Conservation (phyloP, 1,140 invertebrate genomes). For the Ips typographus region DNA sequence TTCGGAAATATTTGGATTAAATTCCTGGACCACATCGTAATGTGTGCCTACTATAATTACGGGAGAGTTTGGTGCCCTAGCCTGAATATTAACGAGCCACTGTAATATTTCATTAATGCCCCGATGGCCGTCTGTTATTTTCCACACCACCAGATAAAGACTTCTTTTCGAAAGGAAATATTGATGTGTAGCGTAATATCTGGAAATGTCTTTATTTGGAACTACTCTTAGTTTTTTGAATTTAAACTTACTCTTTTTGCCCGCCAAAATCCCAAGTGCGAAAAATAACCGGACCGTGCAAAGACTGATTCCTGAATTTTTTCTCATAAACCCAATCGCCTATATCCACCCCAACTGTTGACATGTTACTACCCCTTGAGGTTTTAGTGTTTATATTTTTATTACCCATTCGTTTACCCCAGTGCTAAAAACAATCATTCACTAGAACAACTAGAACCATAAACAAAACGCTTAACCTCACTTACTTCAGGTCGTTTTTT, state of each 20-base stretch:
- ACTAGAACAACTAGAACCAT: background rate
- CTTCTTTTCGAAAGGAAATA: conserved; percentile 97
- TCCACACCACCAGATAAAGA: conserved; percentile 95
- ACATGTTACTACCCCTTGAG: conserved; percentile 77
- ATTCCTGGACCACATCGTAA: conserved; percentile 83
- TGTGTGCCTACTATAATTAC: conserved; percentile 95
- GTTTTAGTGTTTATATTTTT: conserved; percentile 77
- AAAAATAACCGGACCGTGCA: conserved; percentile 90
- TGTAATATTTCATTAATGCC: conserved; percentile 89
- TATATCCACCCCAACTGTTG: conserved; percentile 96
- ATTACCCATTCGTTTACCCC: conserved; percentile 93
- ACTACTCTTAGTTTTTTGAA: background rate
- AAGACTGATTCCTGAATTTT: conserved; percentile 62
- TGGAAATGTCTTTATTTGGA: conserved; percentile 39
- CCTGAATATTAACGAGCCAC: conserved; percentile 95
- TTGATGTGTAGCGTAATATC: conserved; percentile 96
- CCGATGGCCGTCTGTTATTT: conserved; percentile 87
- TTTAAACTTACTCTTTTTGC: conserved; percentile 72
- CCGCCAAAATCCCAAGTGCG: conserved; percentile 99
- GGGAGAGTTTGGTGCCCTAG: conserved; percentile 89
- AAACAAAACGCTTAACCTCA: conserved; percentile 4
- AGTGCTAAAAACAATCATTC: conserved; percentile 64
- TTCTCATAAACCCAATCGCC: conserved; percentile 93
- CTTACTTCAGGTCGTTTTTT: conserved; percentile 74
- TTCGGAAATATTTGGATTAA: conserved; percentile 73